phyloP scores from a whole-genome alignment of 1,140 invertebrate species.

The Chelonus insularis region DNA sequence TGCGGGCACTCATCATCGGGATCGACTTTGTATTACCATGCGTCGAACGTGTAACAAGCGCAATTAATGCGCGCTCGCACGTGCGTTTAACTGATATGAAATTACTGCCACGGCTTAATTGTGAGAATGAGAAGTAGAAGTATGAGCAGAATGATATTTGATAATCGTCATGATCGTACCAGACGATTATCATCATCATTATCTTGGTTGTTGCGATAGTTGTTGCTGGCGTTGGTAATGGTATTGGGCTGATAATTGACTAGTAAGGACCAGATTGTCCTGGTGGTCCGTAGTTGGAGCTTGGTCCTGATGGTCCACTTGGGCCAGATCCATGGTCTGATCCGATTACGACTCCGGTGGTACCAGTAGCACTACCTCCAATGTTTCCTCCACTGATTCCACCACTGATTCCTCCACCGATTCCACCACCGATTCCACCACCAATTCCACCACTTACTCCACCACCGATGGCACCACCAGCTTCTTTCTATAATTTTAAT shows the following conservation, averaged over 20 bases:
- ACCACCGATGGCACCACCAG: conserved; percentile 46
- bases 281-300: conserved; percentile 67
- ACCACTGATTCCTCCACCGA: conserved; percentile 17
- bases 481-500: conserved; percentile 49
- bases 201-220: not conserved
- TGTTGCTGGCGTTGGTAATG: not conserved
- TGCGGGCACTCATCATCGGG: conserved; percentile 14
- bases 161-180: not conserved
- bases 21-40: conserved; percentile 21
- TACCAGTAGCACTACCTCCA: conserved; percentile 28
- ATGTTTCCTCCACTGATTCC: not conserved
- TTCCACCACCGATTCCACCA: conserved; percentile 47
- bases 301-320: conserved; percentile 56
- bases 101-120: not conserved
- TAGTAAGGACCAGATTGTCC: conserved; percentile 61
- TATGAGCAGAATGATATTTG: not conserved
- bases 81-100: conserved; percentile 13
- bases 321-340: conserved; percentile 40
- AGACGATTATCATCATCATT: not conserved
- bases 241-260: conserved; percentile 44
- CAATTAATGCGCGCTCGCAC: conserved; percentile 21
- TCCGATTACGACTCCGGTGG: conserved; percentile 44
- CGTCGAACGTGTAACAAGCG: conserved; percentile 21
- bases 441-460: conserved; percentile 49
- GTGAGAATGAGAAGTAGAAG: not conserved